Conservation (phyloP, 23 tunicate genomes). For the Styela clava region DNA sequence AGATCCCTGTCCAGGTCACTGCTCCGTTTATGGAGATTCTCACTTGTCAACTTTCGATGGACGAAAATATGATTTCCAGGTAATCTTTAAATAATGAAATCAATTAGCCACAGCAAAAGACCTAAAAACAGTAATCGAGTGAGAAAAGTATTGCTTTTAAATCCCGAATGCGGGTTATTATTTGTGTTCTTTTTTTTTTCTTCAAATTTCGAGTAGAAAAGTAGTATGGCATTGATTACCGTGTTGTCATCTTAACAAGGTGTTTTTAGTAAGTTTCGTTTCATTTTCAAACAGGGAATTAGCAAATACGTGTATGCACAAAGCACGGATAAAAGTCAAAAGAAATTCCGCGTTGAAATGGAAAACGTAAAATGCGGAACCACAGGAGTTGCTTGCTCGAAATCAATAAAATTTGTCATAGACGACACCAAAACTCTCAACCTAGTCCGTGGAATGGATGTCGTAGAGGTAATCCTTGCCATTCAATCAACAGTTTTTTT, state of each 20-base stretch:
- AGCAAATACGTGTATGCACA: slow-evolving; percentile 14
- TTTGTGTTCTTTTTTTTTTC: no score
- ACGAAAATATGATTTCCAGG: slow-evolving; percentile 20
- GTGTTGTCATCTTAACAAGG: no score
- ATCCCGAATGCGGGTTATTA: no score
- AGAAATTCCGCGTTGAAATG: slow-evolving; percentile 7
- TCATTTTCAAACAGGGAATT: background rate
- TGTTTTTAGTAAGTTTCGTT: no score
- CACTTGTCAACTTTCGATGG: slow-evolving; percentile 31
- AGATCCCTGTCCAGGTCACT: slow-evolving; percentile 23
- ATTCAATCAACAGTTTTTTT: no score
- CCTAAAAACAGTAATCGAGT: no score
- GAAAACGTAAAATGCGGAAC: slow-evolving; percentile 36
- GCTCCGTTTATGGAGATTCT: slow-evolving; percentile 39
- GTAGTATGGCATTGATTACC: no score
- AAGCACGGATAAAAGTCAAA: background rate
- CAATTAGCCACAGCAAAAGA: no score
- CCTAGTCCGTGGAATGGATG: slow-evolving; percentile 29
- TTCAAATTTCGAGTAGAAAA: no score
- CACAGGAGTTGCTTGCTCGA: slow-evolving; percentile 24
- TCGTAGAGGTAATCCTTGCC: slow-evolving; percentile 30
- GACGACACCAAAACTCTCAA: background rate
- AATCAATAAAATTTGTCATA: slow-evolving; percentile 23
- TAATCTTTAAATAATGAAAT: no score
- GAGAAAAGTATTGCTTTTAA: no score